Conservation (phyloP, 2,797 vertebrate genomes). For the Hyperoplus lanceolatus region DNA sequence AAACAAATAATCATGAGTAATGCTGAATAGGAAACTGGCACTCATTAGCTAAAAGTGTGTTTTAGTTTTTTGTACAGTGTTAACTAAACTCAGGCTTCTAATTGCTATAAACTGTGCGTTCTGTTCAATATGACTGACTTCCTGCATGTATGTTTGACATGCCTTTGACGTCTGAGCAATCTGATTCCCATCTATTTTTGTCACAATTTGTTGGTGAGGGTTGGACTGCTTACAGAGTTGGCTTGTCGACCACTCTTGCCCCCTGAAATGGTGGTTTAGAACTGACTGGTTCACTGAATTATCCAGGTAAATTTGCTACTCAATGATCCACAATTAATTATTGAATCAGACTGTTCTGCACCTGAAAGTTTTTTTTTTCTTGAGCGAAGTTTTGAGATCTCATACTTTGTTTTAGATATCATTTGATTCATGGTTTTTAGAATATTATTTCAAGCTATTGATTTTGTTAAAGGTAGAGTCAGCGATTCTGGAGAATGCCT, state of each 20-base stretch:
- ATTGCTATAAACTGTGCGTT: neutral
- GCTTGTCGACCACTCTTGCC: conserved; percentile 64
- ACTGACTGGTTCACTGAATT: conserved; percentile 34
- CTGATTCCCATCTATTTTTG: conserved; percentile 88
- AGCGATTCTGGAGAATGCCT: no score
- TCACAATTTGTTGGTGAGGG: conserved; percentile 69
- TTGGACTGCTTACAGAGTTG: conserved; percentile 65
- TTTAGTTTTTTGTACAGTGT: neutral
- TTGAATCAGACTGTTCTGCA: neutral
- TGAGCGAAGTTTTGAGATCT: neutral
- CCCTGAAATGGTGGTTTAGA: conserved; percentile 46
- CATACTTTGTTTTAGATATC: neutral
- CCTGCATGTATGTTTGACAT: conserved; percentile 60
- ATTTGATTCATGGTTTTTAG: neutral
- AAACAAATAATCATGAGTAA: neutral
- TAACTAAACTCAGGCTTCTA: neutral
- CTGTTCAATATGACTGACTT: conserved; percentile 6
- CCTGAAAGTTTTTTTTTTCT: neutral
- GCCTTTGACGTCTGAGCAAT: conserved; percentile 81
- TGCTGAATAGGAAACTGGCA: fast-evolving
- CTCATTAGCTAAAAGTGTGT: no score
- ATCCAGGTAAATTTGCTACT: conserved; percentile 61
- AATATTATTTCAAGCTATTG: neutral
- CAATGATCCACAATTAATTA: neutral
- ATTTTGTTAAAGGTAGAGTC: no score